Evolutionary conservation across 2,888 invertebrate species (phyloP), one percentile per base, ranked within the genome.

Genomic region (Antitype chi): DNA sequence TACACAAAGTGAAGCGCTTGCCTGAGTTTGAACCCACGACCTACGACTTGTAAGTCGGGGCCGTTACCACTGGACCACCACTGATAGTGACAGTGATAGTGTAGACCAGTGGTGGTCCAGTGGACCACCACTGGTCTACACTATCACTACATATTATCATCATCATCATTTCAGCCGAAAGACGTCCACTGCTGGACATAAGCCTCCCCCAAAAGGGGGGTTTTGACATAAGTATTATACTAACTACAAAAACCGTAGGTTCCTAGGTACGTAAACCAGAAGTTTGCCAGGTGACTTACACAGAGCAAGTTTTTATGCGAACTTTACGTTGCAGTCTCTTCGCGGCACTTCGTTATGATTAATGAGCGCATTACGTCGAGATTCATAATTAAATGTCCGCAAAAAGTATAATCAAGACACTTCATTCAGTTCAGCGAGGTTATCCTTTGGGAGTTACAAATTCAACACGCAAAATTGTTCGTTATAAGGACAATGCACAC

Each of bases 331-430:
- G 66, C 80, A 75, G 83, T 64, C 80, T 74, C 81, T 79, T 81
- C 78, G 84, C 72, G 78, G 76, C 80, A 85, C 86, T 84, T 87
- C 82, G 76, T 88, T 89, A 90, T 92, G 92, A 92, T 91, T 89
- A 91, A 92, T 90, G 91, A 89, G 85, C 85, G 84, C 89, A 91
- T 92, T 91, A 92, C 86, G 89, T 85, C 76, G 88, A 90, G 90
- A 89, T 90, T 91, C 89, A 91, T 91, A 91, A 92, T 92, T 91
- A 92, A 92, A 92, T 90, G 88, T 78, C 89, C 84, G 89, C 90
- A 87, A 86, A 91, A 91, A 91, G 88, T 90, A 90, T 90, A 90
- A 91, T 89, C 89, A 90, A 90, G 91, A 90, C 88, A 89, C 87
- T 91, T 91, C 90, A 89, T 91, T 90, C 86, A 87, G 86, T 82